A percentile compares a stretch with the other conserved stretches of the same genome.
These are phyloP conservation scores for Propithecus coquereli DNA, from an alignment of 2,113 vertebrate species.

Conservation along the genomic window DNA sequence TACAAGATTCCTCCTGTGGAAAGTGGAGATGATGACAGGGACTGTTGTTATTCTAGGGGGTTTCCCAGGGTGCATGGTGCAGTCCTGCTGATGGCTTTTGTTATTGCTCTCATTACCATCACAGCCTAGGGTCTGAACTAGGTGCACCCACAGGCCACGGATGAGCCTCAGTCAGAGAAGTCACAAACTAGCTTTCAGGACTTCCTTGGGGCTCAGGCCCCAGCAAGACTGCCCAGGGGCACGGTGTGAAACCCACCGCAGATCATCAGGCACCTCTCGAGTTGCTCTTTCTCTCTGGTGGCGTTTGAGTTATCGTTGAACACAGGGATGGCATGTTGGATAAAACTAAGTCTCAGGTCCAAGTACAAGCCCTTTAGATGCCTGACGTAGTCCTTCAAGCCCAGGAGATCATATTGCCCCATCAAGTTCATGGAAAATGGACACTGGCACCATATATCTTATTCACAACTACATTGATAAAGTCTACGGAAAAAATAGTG, in stretches of 20 bases:
- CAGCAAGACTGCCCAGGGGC: neutral
- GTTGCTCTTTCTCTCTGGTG: neutral
- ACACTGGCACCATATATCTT: neutral
- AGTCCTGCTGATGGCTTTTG: neutral
- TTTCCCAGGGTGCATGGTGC: neutral
- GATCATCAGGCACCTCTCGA: neutral
- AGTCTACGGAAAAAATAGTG: conserved; percentile 24
- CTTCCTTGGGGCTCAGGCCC: neutral
- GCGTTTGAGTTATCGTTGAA: neutral
- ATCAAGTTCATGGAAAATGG: neutral
- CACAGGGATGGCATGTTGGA: neutral
- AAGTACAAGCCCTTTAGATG: neutral
- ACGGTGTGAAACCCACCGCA: neutral
- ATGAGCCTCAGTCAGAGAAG: neutral
- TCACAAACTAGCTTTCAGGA: neutral
- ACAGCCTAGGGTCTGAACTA: neutral
- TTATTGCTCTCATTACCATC: neutral
- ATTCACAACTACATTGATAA: neutral
- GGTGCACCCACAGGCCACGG: fast-evolving
- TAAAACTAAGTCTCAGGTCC: neutral
- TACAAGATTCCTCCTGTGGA: fast-evolving
- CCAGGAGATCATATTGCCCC: neutral
- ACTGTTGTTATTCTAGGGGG: neutral
- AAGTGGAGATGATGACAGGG: neutral
- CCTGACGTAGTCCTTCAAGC: neutral